Conservation (phyloP, 2,797 vertebrate species). For the Bovichtus variegatus region DNA sequence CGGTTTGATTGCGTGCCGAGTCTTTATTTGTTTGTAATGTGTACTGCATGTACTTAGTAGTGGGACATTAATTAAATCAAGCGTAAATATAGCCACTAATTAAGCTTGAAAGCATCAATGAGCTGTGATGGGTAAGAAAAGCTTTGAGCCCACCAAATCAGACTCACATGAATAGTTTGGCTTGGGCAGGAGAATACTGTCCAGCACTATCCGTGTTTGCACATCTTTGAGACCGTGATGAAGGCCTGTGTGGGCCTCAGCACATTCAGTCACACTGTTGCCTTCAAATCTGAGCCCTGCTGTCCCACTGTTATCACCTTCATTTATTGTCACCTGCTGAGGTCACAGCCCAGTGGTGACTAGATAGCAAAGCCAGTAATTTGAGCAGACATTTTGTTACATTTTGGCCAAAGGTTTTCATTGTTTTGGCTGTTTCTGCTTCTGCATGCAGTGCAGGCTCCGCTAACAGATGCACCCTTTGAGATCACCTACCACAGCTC, state of each 20-base stretch:
- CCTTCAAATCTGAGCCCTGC: constrained; percentile 16
- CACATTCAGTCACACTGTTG: constrained; percentile 24
- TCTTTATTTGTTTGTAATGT: constrained; percentile 58
- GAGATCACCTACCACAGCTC: constrained; percentile 52
- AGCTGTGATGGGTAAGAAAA: constrained; percentile 54
- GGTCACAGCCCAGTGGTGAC: constrained; percentile 41
- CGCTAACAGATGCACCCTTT: constrained; percentile 38
- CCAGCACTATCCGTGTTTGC: constrained; percentile 42
- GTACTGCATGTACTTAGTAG: constrained; percentile 43
- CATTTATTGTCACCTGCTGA: constrained; percentile 49
- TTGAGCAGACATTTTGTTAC: constrained; percentile 38
- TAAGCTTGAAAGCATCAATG: constrained; percentile 59
- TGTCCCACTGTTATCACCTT: constrained; percentile 32
- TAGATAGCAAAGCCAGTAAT: constrained; percentile 27
- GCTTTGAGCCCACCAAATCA: constrained; percentile 51
- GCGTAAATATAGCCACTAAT: constrained; percentile 64
- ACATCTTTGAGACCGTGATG: constrained; percentile 49
- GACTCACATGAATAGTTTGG: constrained; percentile 33
- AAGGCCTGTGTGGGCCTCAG: constrained; percentile 25
- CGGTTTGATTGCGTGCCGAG: constrained; percentile 47
- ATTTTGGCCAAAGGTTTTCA: constrained; percentile 28
- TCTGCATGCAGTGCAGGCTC: constrained; percentile 35
- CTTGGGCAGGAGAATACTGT: constrained; percentile 24
- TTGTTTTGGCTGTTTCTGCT: constrained; percentile 41
- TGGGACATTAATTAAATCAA: constrained; percentile 64